phyloP scores from a whole-genome alignment of 2,888 invertebrate genomes.

The Drosophila paramelanica region DNA sequence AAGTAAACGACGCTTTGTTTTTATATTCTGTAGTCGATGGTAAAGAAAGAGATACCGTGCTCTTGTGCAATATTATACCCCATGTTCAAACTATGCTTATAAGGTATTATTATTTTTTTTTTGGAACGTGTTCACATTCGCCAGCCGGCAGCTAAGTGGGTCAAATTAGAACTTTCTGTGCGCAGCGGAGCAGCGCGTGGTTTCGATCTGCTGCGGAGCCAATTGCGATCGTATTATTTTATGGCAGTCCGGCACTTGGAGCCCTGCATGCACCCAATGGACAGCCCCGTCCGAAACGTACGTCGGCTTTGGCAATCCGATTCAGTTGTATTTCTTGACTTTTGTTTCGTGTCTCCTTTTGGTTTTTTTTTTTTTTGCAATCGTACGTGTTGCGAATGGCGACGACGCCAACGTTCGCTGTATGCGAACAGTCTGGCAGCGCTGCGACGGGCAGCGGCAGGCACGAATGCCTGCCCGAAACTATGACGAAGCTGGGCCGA shows the following conservation, averaged over 20 bases:
- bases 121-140: slow-evolving; percentile 33
- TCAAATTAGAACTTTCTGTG: slow-evolving; percentile 59
- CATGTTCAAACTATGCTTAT: neutral
- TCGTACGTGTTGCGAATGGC: slow-evolving; percentile 54
- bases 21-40: neutral
- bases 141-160: slow-evolving; percentile 39
- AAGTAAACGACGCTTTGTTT: no score
- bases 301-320: slow-evolving; percentile 18
- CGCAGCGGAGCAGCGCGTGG: slow-evolving; percentile 29
- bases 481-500: slow-evolving; percentile 13
- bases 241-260: slow-evolving; percentile 5
- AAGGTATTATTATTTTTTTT: neutral
- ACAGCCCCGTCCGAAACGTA: neutral
- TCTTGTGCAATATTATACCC: neutral
- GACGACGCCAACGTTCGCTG: slow-evolving; percentile 11
- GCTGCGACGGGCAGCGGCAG: slow-evolving; percentile 6
- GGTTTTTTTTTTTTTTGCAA: slow-evolving; percentile 59
- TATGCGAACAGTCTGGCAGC: slow-evolving; percentile 33
- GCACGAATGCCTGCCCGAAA: slow-evolving; percentile 13
- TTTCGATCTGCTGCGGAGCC: slow-evolving; percentile 15
- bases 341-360: slow-evolving; percentile 13
- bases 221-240: slow-evolving; percentile 1
- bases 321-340: slow-evolving; percentile 10
- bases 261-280: slow-evolving; percentile 16
- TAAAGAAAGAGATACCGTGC: slow-evolving; percentile 8